Conservation (phyloP, 2,888 invertebrate genomes). For the Dicranocentrus wangi region DNA sequence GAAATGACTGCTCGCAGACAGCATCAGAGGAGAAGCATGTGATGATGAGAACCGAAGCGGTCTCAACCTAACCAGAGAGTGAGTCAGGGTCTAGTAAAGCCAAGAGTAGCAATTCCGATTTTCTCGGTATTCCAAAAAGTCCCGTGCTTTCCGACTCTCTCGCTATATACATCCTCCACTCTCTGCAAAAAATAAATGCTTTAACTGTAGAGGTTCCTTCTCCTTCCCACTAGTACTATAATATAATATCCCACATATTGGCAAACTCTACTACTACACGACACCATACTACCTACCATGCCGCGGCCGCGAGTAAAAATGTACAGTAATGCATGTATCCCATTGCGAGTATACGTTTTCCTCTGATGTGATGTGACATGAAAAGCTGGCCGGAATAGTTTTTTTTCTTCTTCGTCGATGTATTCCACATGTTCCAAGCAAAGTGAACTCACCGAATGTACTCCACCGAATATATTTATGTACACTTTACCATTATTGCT, state of each 20-base stretch:
- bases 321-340: too few relatives aligned
- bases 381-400: not conserved
- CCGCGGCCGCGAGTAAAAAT: too few relatives aligned
- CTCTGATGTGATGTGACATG: too few relatives aligned
- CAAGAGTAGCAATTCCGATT: conserved; percentile 55
- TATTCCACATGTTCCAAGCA: too few relatives aligned
- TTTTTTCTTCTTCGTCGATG: too few relatives aligned
- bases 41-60: conserved; percentile 57
- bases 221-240: not conserved
- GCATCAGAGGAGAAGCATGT: too few relatives aligned
- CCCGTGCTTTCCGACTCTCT: conserved; percentile 24
- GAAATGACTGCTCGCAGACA: too few relatives aligned
- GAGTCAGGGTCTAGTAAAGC: conserved; percentile 56
- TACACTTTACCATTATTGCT: too few relatives aligned
- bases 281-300: too few relatives aligned
- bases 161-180: not conserved
- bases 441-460: too few relatives aligned
- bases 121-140: conserved; percentile 60
- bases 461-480: too few relatives aligned
- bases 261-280: not conserved
- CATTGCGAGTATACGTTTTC: too few relatives aligned
- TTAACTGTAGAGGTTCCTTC: not conserved
- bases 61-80: conserved; percentile 50
- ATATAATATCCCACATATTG: not conserved
- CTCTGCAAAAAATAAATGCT: not conserved